phyloP scores from a whole-genome alignment of 2,113 vertebrate genomes.

The Aythya baeri region DNA sequence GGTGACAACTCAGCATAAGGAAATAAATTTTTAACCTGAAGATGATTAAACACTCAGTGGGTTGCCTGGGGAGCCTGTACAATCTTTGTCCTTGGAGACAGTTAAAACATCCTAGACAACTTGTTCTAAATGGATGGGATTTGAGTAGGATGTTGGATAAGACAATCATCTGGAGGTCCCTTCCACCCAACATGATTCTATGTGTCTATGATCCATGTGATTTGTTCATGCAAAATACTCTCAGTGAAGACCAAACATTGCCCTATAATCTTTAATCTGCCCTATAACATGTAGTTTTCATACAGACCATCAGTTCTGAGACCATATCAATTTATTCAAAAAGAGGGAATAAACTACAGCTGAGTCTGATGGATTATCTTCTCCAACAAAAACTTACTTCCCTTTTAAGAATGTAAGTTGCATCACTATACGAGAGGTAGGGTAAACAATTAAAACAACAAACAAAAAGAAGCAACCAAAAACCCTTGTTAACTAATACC shows the following conservation, averaged over 20 bases:
- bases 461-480: accelerated
- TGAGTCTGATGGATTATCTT: not conserved
- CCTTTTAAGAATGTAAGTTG: not conserved
- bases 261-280: not conserved
- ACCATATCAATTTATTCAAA: not conserved
- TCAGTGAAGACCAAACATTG: not conserved
- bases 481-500: not conserved
- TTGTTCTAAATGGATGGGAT: not conserved
- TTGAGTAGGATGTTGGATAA: not conserved
- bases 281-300: not conserved
- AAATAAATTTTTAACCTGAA: not conserved
- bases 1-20: not conserved
- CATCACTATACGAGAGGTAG: not conserved
- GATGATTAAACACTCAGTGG: not conserved
- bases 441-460: not conserved
- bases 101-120: not conserved
- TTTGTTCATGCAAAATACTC: not conserved
- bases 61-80: not conserved
- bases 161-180: not conserved
- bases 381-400: not conserved
- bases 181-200: not conserved
- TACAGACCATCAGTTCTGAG: not conserved
- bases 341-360: not conserved
- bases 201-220: not conserved
- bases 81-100: not conserved